phyloP scores from a whole-genome alignment of 2,797 vertebrate species.

The Mareca penelope region DNA sequence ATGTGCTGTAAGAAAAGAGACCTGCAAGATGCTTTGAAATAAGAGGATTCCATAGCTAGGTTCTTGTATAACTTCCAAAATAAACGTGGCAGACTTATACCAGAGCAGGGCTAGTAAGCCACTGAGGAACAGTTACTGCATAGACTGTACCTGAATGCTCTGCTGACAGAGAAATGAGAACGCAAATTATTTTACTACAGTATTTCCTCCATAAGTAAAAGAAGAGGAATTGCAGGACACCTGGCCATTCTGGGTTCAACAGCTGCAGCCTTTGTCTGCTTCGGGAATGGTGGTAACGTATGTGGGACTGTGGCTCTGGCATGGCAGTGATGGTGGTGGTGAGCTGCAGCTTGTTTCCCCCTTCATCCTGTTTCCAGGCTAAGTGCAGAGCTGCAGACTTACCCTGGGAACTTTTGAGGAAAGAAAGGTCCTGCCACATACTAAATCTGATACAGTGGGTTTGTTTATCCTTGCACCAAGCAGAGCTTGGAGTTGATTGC shows the following conservation, averaged over 20 bases:
- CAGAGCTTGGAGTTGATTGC: not conserved
- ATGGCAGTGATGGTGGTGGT: not conserved
- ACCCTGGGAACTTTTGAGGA: not conserved
- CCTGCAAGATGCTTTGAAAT: not conserved
- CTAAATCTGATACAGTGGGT: not conserved
- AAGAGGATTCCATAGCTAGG: fast-evolving
- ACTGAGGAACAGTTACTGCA: not conserved
- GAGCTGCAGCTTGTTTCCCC: not conserved
- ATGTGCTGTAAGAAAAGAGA: not conserved
- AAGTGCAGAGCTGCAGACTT: not conserved
- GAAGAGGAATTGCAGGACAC: not conserved
- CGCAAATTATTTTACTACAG: not conserved
- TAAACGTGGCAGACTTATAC: not conserved
- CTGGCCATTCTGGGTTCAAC: not conserved
- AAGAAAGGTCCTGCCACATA: not conserved
- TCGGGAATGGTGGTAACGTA: not conserved
- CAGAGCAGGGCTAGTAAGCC: not conserved
- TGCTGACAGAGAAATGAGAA: not conserved
- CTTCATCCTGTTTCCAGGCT: fast-evolving
- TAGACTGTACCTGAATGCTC: not conserved
- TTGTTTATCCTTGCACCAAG: not conserved
- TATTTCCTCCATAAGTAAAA: not conserved
- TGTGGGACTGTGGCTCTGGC: not conserved
- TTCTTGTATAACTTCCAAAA: not conserved
- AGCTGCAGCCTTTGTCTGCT: not conserved